These are phyloP conservation scores for Acholoe squamosa DNA, from an alignment of 2,888 invertebrate species.

Conservation along the genomic window DNA sequence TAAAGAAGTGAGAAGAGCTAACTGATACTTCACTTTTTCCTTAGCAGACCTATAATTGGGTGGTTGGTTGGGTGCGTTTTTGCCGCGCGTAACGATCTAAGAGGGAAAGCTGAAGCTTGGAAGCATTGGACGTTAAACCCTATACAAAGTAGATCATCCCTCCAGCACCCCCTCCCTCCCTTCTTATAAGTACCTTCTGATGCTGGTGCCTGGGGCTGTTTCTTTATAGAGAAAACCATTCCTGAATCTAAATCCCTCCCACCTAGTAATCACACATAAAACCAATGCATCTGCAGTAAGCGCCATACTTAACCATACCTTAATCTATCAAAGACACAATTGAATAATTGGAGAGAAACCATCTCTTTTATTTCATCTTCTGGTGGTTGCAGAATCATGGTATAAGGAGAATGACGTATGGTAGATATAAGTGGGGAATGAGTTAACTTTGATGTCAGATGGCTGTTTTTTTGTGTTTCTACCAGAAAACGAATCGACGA, in stretches of 20 bases:
- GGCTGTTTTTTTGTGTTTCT: neutral
- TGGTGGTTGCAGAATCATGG: neutral
- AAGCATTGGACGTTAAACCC: too few relatives aligned
- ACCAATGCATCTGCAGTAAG: neutral
- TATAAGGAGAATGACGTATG: conserved; percentile 32
- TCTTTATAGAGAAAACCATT: neutral
- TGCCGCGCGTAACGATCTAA: neutral
- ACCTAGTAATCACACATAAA: conserved; percentile 5
- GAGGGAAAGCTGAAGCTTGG: too few relatives aligned
- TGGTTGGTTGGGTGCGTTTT: neutral
- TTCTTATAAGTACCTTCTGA: neutral
- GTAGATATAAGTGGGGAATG: neutral
- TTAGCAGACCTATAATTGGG: neutral
- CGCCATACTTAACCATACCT: neutral
- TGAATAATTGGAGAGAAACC: conserved; percentile 24
- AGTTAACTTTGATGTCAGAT: neutral
- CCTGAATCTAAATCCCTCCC: neutral
- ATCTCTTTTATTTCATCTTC: conserved; percentile 19
- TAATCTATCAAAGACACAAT: neutral
- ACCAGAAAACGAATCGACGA: neutral
- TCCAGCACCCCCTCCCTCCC: neutral
- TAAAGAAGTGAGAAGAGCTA: conserved; percentile 15
- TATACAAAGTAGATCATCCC: neutral
- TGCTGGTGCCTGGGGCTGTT: neutral
- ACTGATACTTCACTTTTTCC: conserved; percentile 16